Conservation (phyloP, 2,797 vertebrate species). For the Podarcis lilfordi region DNA sequence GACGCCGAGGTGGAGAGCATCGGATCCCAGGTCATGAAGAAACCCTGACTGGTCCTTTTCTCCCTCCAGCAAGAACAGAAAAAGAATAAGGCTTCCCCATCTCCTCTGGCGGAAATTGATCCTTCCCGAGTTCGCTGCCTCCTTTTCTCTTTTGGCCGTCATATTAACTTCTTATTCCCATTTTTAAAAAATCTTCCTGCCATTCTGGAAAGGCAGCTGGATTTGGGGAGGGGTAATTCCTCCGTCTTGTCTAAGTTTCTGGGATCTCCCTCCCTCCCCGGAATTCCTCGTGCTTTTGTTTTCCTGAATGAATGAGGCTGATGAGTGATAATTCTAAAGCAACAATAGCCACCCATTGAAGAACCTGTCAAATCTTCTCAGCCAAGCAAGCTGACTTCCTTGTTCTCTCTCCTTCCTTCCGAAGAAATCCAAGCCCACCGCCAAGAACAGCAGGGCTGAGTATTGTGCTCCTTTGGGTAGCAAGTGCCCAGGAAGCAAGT, state of each 20-base stretch:
- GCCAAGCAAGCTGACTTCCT: conserved; percentile 29
- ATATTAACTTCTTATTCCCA: neutral
- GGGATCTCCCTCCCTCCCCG: neutral
- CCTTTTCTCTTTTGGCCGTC: neutral
- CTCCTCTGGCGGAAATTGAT: too few relatives aligned
- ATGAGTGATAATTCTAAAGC: fast-evolving
- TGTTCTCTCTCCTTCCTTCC: neutral
- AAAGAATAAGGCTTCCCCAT: neutral
- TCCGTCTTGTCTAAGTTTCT: neutral
- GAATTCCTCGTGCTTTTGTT: neutral
- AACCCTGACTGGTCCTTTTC: neutral
- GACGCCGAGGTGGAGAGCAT: neutral
- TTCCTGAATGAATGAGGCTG: neutral
- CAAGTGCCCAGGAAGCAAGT: neutral
- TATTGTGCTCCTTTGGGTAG: neutral
- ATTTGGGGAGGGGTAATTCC: neutral
- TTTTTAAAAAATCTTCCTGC: fast-evolving
- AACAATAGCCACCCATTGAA: neutral
- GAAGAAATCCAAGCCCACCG: neutral
- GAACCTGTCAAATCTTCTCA: neutral
- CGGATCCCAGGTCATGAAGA: neutral
- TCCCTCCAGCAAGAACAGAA: conserved; percentile 18
- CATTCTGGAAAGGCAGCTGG: neutral
- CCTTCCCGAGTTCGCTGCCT: neutral
- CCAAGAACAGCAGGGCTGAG: fast-evolving